Base-by-base conservation (phyloP, 2,797 vertebrate genomes). In the Tenualosa ilisha region DNA sequence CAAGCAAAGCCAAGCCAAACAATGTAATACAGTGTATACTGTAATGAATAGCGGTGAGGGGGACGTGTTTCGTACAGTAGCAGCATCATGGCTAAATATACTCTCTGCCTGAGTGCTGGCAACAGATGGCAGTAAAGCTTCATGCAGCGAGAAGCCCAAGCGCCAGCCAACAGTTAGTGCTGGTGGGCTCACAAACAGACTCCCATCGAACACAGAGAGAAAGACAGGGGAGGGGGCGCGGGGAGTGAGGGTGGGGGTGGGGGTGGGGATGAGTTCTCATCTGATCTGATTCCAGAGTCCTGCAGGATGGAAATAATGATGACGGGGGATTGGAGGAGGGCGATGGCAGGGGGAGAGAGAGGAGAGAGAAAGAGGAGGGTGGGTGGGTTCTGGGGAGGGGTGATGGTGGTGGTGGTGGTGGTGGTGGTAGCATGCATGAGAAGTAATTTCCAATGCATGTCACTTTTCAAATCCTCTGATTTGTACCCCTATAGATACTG, bases 91-190 rank as follows among this genome's bases (percentile, higher is more conserved):
- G 43, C 31, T 51, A 22, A 50, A 61, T 13, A 82, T 24, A 43
- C 5, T 46, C 50, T 90, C 91, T 91, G 86, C 81, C 72, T 92
- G 89, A 85, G 82, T 85, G 90, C 92, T 93, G 94, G 94, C 97
- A 96, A 96, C 95, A 98, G 98, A 95, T 98, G 98, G 97, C 97
- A 97, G 96, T 97, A 97, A 96, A 97, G 95, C 93, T 93, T 95
- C 95, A 91, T 56, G 88, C 49, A 95, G 91, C 86, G 86, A 0
- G 63, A 82, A 72, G 89, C 84, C 84, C 68, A 46, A n/a, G 43
- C 17, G 37, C 37, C 81, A 49, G 87, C 90, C 86, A 88, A 92
- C 89, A 87, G 84, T 89, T 90, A 87, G 75, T 85, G 49, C 86
- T 86, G 79, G 49, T 87, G 84, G 81, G 75, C 22, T 79, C 43